Percentiles rank a stretch among this genome's conserved stretches.
Evolutionary conservation across 2,797 vertebrate species (phyloP).

Genomic region (Sternotherus odoratus): DNA sequence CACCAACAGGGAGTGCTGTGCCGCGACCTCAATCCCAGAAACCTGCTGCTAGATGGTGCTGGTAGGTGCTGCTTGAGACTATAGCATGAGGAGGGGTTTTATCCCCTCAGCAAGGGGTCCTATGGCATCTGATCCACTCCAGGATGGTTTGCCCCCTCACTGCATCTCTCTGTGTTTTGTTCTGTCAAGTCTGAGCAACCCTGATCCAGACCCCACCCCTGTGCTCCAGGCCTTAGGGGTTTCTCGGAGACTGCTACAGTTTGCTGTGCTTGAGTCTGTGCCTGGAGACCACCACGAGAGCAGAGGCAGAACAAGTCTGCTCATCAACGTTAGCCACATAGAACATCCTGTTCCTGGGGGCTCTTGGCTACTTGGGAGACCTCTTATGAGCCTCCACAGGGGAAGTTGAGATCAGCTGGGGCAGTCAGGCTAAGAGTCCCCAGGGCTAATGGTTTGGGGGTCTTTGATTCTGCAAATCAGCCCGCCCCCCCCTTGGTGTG

Average conservation of each 20-base stretch:
- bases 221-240: background rate
- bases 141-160: background rate
- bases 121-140: background rate
- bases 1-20: slow-evolving; percentile 96
- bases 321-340: background rate
- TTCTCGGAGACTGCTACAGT: slow-evolving; percentile 4
- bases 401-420: background rate
- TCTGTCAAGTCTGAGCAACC: background rate
- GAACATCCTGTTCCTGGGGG: background rate
- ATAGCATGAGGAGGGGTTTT: accelerated
- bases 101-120: background rate
- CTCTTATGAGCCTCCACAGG: background rate
- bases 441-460: background rate
- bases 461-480: background rate
- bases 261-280: background rate
- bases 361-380: slow-evolving; percentile 10
- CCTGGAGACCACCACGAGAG: background rate
- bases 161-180: background rate
- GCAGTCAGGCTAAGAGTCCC: background rate
- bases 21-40: slow-evolving; percentile 94
- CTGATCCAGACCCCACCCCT: background rate
- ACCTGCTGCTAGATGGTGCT: slow-evolving; percentile 89
- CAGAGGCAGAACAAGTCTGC: background rate
- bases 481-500: background rate
- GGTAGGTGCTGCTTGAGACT: slow-evolving; percentile 81